Evolutionary conservation across 2,797 vertebrate genomes (phyloP).

Genomic region (Chelidonichthys spinosus): DNA sequence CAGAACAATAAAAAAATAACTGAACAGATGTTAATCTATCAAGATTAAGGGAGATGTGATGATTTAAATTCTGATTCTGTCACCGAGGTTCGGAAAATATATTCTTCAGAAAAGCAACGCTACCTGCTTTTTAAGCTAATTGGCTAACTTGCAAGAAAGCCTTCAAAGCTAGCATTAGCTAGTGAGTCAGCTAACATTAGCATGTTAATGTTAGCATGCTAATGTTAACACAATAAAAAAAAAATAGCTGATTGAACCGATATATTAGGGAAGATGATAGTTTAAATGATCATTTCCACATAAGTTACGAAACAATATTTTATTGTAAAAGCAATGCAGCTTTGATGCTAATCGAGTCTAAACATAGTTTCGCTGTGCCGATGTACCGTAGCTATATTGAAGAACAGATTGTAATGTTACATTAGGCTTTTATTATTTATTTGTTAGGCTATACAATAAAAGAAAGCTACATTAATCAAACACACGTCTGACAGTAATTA

Average conservation of each 20-base stretch:
- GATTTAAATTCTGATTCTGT: no score
- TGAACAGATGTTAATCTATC: no score
- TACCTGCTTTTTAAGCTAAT: no score
- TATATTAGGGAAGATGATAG: not conserved
- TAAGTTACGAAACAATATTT: not conserved
- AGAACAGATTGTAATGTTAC: not conserved
- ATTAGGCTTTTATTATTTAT: no score
- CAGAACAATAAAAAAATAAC: no score
- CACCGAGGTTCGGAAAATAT: no score
- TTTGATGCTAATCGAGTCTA: not conserved
- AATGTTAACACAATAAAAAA: not conserved
- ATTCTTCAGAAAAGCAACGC: no score
- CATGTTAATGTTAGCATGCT: not conserved
- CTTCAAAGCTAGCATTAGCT: not conserved
- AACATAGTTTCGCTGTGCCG: not conserved
- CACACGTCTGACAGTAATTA: conserved; percentile 16
- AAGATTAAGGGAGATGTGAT: no score
- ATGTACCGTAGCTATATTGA: not conserved
- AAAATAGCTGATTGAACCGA: not conserved
- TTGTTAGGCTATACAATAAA: not conserved
- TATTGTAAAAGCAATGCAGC: not conserved
- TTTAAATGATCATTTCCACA: not conserved
- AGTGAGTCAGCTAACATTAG: not conserved
- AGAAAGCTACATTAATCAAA: conserved; percentile 6
- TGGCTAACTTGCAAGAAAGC: not conserved